A percentile compares a stretch with the other conserved stretches of the same genome.
Evolutionary conservation across 2,888 invertebrate species (phyloP).

Genomic region (Galeopsomyia nigrocyanea): DNA sequence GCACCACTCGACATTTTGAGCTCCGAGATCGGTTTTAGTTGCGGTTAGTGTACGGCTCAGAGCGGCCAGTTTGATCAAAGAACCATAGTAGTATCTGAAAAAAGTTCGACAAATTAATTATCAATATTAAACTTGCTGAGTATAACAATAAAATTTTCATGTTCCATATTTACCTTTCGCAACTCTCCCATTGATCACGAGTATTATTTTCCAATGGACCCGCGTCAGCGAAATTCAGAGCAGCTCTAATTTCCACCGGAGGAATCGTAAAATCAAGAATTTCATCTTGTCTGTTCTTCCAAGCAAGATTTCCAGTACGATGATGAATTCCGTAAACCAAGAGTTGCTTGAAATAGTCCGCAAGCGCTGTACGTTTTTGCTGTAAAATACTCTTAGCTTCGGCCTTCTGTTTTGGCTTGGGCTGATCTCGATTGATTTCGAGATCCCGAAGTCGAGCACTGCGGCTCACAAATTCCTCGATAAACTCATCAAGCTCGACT

Average conservation of each 20-base stretch:
- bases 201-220: conserved; percentile 69
- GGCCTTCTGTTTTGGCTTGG: conserved; percentile 82
- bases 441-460: conserved; percentile 78
- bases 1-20: conserved; percentile 86
- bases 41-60: conserved; percentile 75
- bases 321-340: conserved; percentile 84
- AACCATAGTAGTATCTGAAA: conserved; percentile 73
- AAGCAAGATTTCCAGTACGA: conserved; percentile 77
- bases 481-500: conserved; percentile 76
- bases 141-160: neutral
- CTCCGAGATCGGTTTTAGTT: conserved; percentile 84
- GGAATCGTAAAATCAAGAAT: conserved; percentile 76
- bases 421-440: conserved; percentile 71
- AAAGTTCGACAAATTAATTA: neutral
- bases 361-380: conserved; percentile 86
- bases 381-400: conserved; percentile 86
- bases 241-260: conserved; percentile 79
- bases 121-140: neutral
- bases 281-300: conserved; percentile 66
- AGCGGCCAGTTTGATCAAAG: conserved; percentile 77
- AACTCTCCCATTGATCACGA: conserved; percentile 78
- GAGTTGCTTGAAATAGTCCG: conserved; percentile 88
- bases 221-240: conserved; percentile 71
- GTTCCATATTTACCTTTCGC: conserved; percentile 72
- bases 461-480: conserved; percentile 77